Evolutionary conservation across 2,113 vertebrate genomes (phyloP).

Genomic region (Perognathus longimembris): DNA sequence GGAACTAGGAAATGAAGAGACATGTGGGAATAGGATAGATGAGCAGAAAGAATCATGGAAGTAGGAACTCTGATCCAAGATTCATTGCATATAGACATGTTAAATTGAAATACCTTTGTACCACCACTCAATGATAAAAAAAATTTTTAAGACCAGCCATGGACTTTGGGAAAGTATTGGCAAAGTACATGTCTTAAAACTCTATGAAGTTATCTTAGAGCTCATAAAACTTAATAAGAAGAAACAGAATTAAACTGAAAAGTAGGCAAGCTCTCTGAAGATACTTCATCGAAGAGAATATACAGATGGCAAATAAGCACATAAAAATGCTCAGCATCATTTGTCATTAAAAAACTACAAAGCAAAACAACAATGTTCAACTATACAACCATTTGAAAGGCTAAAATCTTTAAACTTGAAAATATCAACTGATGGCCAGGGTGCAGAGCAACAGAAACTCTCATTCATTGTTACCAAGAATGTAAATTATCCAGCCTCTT

Average conservation of each 20-base stretch:
- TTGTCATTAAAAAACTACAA: not conserved
- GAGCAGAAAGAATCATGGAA: too few species aligned
- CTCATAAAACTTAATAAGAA: slow-evolving; percentile 17
- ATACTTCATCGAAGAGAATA: slow-evolving; percentile 17
- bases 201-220: not conserved
- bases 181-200: slow-evolving; percentile 1
- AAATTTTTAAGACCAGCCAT: too few species aligned
- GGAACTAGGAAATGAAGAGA: too few species aligned
- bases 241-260: not conserved
- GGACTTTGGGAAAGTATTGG: not conserved
- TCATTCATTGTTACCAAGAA: not conserved
- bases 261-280: slow-evolving; percentile 1
- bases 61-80: too few species aligned
- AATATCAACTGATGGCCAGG: not conserved
- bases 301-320: not conserved
- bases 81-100: too few species aligned
- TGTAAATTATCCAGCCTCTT: slow-evolving; percentile 5
- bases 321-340: not conserved
- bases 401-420: not conserved
- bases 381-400: not conserved
- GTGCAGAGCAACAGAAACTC: slow-evolving; percentile 11
- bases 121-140: too few species aligned
- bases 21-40: too few species aligned
- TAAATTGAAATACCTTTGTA: too few species aligned
- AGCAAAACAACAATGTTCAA: not conserved